A percentile compares a stretch with the other conserved stretches of the same genome.
These are phyloP conservation scores for Bucorvus abyssinicus DNA, from an alignment of 2,797 vertebrate species.

Conservation along the genomic window DNA sequence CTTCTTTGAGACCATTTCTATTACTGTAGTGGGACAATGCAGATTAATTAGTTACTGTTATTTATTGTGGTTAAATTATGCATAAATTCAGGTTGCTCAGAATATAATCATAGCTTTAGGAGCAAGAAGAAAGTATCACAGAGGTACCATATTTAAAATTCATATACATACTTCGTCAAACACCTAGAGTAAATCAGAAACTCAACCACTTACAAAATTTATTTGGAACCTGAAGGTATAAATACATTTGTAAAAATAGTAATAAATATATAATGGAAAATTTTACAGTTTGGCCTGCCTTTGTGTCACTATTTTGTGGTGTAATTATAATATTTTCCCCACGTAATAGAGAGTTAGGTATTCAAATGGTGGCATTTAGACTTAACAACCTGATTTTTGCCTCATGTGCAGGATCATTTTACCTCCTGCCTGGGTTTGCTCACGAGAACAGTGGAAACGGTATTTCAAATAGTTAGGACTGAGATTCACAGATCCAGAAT, in stretches of 20 bases:
- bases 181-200: constrained; percentile 1
- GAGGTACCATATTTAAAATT: not conserved
- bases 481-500: not conserved
- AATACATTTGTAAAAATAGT: not conserved
- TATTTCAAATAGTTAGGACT: not conserved
- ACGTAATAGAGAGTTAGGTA: not conserved
- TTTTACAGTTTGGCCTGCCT: not conserved
- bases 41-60: not conserved
- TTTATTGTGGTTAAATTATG: not conserved
- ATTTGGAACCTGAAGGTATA: not conserved
- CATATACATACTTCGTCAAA: not conserved
- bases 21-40: not conserved
- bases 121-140: not conserved
- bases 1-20: not conserved
- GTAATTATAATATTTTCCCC: not conserved
- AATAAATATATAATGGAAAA: not conserved
- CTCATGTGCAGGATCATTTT: not conserved
- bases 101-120: not conserved
- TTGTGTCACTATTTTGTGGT: not conserved
- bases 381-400: not conserved
- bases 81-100: not conserved
- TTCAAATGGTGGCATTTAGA: not conserved
- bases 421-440: not conserved
- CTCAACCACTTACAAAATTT: not conserved
- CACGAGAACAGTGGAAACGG: not conserved